A percentile compares a stretch with the other conserved stretches of the same genome.
Evolutionary conservation across 1,140 invertebrate species (phyloP).

Genomic region (Lanistes nyassanus): DNA sequence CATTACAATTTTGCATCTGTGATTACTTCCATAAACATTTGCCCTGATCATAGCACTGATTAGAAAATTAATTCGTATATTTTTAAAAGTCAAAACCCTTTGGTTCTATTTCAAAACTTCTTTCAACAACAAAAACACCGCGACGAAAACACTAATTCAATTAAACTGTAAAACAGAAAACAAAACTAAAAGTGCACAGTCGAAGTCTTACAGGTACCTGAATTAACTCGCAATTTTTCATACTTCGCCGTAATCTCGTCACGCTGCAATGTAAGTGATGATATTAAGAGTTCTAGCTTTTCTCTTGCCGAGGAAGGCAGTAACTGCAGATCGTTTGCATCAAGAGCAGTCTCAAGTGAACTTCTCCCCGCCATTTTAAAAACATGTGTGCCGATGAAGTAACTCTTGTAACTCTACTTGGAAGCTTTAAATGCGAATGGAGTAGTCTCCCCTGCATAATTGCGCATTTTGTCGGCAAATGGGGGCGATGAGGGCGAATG

Average conservation of each 20-base stretch:
- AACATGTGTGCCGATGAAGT: not conserved
- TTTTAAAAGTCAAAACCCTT: not conserved
- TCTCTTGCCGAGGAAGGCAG: constrained; percentile 29
- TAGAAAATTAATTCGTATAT: not conserved
- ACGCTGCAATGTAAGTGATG: constrained; percentile 27
- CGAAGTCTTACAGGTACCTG: constrained; percentile 36
- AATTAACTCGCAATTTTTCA: constrained; percentile 51
- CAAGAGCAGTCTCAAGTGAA: constrained; percentile 34
- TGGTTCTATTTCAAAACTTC: not conserved
- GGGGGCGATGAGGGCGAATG: too few relatives aligned
- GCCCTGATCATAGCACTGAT: not conserved
- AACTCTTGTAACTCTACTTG: too few relatives aligned
- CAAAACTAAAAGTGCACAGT: not conserved
- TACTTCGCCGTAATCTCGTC: constrained; percentile 41
- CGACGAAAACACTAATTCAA: not conserved
- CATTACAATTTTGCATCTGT: too few relatives aligned
- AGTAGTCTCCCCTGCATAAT: too few relatives aligned
- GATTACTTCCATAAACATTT: too few relatives aligned
- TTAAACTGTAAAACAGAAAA: not conserved
- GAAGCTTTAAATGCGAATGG: too few relatives aligned
- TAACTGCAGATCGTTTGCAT: constrained; percentile 31
- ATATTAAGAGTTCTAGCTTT: constrained; percentile 37
- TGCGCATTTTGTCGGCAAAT: too few relatives aligned
- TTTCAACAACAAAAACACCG: not conserved
- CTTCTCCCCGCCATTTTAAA: constrained; percentile 39